A percentile compares a stretch with the other conserved stretches of the same genome.
These are phyloP conservation scores for Tachypleus tridentatus DNA, from an alignment of 1,140 invertebrate genomes.

Conservation along the genomic window DNA sequence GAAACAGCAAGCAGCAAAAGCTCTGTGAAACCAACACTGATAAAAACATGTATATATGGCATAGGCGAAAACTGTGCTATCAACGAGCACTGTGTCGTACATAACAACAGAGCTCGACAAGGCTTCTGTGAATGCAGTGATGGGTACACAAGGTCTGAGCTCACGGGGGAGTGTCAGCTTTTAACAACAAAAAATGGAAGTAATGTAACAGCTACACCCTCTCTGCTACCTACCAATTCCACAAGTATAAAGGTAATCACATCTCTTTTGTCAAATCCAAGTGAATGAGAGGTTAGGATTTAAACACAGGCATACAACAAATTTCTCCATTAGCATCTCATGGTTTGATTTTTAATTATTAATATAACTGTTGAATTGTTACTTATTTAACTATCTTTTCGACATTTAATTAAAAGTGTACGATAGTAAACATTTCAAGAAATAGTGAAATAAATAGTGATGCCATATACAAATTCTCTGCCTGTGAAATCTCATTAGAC, in stretches of 20 bases:
- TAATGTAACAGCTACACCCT: not conserved
- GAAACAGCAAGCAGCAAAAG: no score
- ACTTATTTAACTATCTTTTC: no score
- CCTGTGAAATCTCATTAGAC: no score
- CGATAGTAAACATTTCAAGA: no score
- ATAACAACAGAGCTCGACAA: conserved; percentile 33
- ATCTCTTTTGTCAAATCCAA: not conserved
- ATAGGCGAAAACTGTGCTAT: conserved; percentile 25
- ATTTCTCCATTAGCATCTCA: no score
- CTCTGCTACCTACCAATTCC: conserved; percentile 2
- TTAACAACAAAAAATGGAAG: not conserved
- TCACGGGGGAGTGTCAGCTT: conserved; percentile 30
- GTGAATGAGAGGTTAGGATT: not conserved
- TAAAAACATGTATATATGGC: conserved; percentile 29
- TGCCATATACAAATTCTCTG: no score
- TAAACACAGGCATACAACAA: not conserved
- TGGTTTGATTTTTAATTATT: no score
- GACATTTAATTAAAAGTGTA: no score
- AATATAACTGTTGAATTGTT: no score
- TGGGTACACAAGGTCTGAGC: conserved; percentile 42
- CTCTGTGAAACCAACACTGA: not conserved
- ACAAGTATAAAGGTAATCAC: not conserved
- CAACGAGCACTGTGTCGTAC: conserved; percentile 30
- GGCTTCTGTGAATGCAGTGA: conserved; percentile 54
- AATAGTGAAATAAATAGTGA: no score